Evolutionary conservation across 2,888 invertebrate species (phyloP), one percentile per base, ranked within the genome.

Genomic region (Drosophila kanekoi): DNA sequence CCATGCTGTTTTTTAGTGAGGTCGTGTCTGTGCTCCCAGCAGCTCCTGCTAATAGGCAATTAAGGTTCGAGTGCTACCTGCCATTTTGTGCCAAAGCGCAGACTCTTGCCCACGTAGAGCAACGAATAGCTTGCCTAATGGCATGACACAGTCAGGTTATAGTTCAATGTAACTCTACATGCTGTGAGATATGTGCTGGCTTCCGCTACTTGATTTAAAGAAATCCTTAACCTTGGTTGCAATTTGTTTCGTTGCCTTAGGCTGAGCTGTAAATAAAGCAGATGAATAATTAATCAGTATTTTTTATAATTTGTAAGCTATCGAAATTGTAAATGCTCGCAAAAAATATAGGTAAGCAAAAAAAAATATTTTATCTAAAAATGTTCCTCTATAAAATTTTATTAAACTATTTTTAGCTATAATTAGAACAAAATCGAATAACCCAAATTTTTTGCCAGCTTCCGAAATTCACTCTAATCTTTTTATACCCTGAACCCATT

Each of bases 21-120:
- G 75, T 87, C 87, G 83, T 84, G 85, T 67, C 83, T 79, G 66
- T 58, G 66, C 43, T 61, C 67, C 69, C 76, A 63, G 84, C 79
- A 72, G 77, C 79, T 85, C 61, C 85, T 85, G 85, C 84, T 84
- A 84, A 84, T 84, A 84, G 84, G 86, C 84, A 87, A 79, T 84
- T 85, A 87, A 84, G 77, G 73, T 66, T 70, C 74, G 51, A 85
- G 73, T 85, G 83, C 87, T 84, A 84, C 83, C 87, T 84, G 88
- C 82, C 80, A 86, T 84, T 82, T 83, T 87, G 87, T 79, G 66
- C 52, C 64, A 38, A 45, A 41, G 45, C 63, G 47, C 51, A 69
- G 47, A 53, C 28, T 43, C 18, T 62, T 32, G 58, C 49, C 57
- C 45, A 56, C 44, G 45, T 59, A 51, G 51, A 52, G 13, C 43